A percentile compares a stretch with the other conserved stretches of the same genome.
These are phyloP conservation scores for Raja brachyura DNA, from an alignment of 2,113 vertebrate genomes.

Conservation along the genomic window DNA sequence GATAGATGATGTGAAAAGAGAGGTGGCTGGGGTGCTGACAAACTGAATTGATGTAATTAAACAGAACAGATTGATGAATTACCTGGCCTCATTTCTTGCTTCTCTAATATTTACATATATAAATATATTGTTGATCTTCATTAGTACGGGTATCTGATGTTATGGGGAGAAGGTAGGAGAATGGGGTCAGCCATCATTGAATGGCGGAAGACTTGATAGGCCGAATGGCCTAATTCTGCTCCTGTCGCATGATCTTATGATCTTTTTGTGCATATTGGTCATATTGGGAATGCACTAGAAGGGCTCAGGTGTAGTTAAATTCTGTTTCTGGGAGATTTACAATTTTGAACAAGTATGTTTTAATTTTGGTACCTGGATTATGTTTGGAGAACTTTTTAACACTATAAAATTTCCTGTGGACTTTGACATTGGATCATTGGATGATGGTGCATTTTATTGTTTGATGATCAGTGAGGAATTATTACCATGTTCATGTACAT, in stretches of 20 bases:
- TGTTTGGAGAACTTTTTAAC: not conserved
- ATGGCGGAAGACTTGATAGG: too few species aligned
- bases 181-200: too few species aligned
- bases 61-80: not conserved
- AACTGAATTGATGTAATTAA: not conserved
- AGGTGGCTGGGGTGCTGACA: not conserved
- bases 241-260: too few species aligned
- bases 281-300: not conserved
- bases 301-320: not conserved
- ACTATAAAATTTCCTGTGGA: not conserved
- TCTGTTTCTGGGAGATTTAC: not conserved
- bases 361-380: not conserved
- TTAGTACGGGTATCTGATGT: too few species aligned
- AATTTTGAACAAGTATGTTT: not conserved
- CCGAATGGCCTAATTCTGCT: too few species aligned
- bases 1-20: not conserved
- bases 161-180: too few species aligned
- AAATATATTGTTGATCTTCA: too few species aligned
- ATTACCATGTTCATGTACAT: too few species aligned
- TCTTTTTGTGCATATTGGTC: not conserved
- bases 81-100: not conserved
- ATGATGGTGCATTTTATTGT: not conserved
- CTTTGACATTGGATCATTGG: not conserved
- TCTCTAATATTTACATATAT: too few species aligned
- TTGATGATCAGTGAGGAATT: not conserved